Evolutionary conservation across 2,888 invertebrate species (phyloP), one percentile per base, ranked within the genome.

Genomic region (Watsonalla binaria): DNA sequence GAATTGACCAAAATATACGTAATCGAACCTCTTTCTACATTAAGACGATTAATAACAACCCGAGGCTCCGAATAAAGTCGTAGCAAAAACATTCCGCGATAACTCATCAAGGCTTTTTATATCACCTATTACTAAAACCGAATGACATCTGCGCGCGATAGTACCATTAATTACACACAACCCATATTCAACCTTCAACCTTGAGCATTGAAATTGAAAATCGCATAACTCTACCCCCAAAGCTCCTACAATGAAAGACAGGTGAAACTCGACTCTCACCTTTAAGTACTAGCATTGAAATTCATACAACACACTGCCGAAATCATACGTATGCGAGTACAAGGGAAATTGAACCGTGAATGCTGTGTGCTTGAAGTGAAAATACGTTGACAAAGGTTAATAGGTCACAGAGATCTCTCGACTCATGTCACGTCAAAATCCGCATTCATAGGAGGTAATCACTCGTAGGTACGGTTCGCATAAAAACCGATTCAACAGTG

Each of bases 391-490:
- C 11, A 2, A 5, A 8, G 42, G 8, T 42, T 42, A 11, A 42
- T 42, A 42, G 42, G 42, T 42, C 42, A 42, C 42, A 42, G 11
- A 11, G 49, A 35, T 37, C 49, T 49, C 14, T 46, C 46, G 46
- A 46, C 46, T 46, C 14, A 15, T 49, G 49, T 49, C 49, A 49
- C 49, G 14, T 49, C 49, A 49, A 49, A 49, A 37, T 49, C 48
- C 48, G 35, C 48, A 57, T 65, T 58, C 58, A 61, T 61, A 56
- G 48, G 54, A 34, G 48, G 64, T 62, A 66, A 76, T 76, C 72
- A 72, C 64, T 74, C 75, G 52, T 39, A 62, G 54, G 76, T 71
- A 73, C 67, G 69, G 75, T 76, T 69, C 69, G 74, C 76, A 76
- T 74, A 77, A 77, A 77, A 77, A 76, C 61, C 70, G 62, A 68